These are phyloP conservation scores for Sebastes alutus DNA, from an alignment of 2,797 vertebrate genomes.

Conservation along the genomic window DNA sequence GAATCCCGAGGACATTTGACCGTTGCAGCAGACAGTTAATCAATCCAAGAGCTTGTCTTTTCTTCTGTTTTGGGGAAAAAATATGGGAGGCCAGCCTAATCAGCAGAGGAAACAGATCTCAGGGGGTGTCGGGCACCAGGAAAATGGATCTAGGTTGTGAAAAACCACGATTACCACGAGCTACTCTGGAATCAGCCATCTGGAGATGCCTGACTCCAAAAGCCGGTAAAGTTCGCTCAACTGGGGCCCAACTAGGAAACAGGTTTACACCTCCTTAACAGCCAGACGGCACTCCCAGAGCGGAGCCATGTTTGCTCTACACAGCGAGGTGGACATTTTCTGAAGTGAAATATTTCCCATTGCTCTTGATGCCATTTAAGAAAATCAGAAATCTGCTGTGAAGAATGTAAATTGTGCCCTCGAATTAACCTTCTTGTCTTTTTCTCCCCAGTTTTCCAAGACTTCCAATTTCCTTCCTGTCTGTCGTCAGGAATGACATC, in stretches of 20 bases:
- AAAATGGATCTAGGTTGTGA: conserved; percentile 85
- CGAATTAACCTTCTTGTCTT: conserved; percentile 22
- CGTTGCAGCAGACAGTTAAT: conserved; percentile 75
- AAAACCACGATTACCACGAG: conserved; percentile 86
- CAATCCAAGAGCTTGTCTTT: conserved; percentile 72
- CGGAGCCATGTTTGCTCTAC: conserved; percentile 24
- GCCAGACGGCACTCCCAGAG: conserved; percentile 64
- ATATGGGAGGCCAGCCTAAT: conserved; percentile 80
- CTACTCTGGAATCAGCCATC: conserved; percentile 85
- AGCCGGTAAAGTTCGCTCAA: conserved; percentile 78
- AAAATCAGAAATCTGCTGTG: not conserved
- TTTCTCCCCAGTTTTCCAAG: conserved; percentile 38
- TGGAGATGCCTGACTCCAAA: conserved; percentile 84
- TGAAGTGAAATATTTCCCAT: not conserved
- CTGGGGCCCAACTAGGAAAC: conserved; percentile 84
- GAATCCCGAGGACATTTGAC: conserved; percentile 49
- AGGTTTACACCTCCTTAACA: conserved; percentile 78
- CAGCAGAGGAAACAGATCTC: conserved; percentile 87
- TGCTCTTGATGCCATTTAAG: not conserved
- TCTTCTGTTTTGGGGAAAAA: conserved; percentile 74
- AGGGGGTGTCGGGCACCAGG: conserved; percentile 76
- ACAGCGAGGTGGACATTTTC: not conserved
- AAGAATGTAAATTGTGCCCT: conserved; percentile 3
- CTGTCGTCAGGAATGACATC: conserved; percentile 22
- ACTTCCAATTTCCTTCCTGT: conserved; percentile 36